Base-by-base conservation (phyloP, 2,113 vertebrate genomes). In the Solea solea region DNA sequence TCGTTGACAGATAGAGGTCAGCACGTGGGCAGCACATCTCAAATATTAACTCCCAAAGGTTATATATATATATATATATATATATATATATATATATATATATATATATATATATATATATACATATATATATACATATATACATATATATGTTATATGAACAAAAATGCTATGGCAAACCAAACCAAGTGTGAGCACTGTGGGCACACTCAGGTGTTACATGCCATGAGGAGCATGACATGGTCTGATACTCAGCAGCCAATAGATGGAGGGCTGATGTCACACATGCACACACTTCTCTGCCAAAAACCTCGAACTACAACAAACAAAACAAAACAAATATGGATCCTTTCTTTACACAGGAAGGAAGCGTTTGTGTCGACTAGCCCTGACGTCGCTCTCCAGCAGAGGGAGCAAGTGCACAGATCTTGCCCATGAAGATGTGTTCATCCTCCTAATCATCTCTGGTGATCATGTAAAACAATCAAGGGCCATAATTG, bases 231-330 rank as follows among this genome's bases (percentile, higher is more conserved):
- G 50, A 73, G 73, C 58, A 34, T 34, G 34, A 34, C 34, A 74
- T 86, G 86, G 84, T 71, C 84, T 87, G 88, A 80, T 81, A 62
- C 65, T 12, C 75, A 42, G 82, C 81, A 86, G 76, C 87, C 89
- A 88, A 86, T 89, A 16, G 73, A 58, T 64, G 72, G 64, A 66
- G 69, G 64, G 69, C 69, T 88, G 87, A 85, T 83, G 82, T 84
- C 82, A 83, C 74, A 21, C 21, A 21, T 45, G 34, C 34, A 34
- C 34, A 34, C 34, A 12, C 4, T 58, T 57, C 57, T 6, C 14
- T 50, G 28, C 44, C 8, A 67, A 69, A 42, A 71, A 48, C 1
- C 12, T 54, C 34, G 12, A 14, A 14, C 0, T 49, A 57, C 65
- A 50, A 51, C 51, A 57, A 44, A 10, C 6, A 66, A 40, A 59